Percentiles rank a stretch among this genome's conserved stretches.
phyloP scores from a whole-genome alignment of 2,797 vertebrate genomes.

The Enteromius viviparus region DNA sequence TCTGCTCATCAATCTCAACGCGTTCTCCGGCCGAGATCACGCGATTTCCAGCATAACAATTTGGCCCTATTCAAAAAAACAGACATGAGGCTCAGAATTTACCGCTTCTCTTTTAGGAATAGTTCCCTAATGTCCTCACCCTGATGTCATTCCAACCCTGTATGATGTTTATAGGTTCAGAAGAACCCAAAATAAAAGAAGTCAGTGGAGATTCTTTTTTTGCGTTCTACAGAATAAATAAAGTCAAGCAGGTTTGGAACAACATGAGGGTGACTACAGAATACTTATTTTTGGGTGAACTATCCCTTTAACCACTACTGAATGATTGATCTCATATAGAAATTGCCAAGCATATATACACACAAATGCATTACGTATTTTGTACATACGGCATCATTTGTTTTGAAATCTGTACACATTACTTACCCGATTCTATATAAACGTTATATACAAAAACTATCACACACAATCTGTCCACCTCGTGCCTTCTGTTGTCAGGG shows the following conservation, averaged over 20 bases:
- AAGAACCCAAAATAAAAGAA: not conserved
- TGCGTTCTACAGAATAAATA: not conserved
- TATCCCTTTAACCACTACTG: not conserved
- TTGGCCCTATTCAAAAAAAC: slow-evolving; percentile 71
- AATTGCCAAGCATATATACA: not conserved
- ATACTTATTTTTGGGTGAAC: not conserved
- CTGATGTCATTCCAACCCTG: not conserved
- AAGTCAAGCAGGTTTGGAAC: not conserved
- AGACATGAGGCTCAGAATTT: not conserved
- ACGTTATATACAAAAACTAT: slow-evolving; percentile 25
- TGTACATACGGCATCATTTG: not conserved
- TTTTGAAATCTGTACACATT: not conserved
- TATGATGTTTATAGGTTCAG: not conserved
- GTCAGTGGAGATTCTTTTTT: not conserved
- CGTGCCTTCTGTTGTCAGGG: slow-evolving; percentile 51
- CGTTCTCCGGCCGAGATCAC: slow-evolving; percentile 79
- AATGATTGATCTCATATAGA: not conserved
- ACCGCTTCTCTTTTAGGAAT: too few relatives aligned
- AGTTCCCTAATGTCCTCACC: not conserved
- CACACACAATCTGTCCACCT: slow-evolving; percentile 57
- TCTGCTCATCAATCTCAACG: slow-evolving; percentile 72
- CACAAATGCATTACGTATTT: not conserved
- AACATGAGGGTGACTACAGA: not conserved
- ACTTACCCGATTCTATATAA: not conserved
- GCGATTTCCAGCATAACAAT: slow-evolving; percentile 79